Evolutionary conservation across 2,888 invertebrate species (phyloP).

Genomic region (Vesta saturnalis): DNA sequence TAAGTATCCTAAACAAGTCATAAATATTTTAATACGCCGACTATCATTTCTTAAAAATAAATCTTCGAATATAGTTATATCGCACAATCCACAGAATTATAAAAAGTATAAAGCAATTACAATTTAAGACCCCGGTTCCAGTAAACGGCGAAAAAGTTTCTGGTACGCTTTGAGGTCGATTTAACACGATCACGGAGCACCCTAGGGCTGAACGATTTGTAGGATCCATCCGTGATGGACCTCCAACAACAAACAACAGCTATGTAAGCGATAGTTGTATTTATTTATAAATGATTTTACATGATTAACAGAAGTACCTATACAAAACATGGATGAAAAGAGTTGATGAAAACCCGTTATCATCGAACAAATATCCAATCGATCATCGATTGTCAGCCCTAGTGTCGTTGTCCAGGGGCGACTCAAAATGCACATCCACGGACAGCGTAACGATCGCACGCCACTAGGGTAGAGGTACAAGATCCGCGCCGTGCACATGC

Average conservation of each 20-base stretch:
- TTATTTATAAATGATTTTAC: conserved; percentile 54
- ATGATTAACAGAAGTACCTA: conserved; percentile 54
- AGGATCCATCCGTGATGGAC: conserved; percentile 38
- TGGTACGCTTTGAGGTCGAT: conserved; percentile 27
- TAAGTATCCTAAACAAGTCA: conserved; percentile 58
- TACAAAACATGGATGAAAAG: conserved; percentile 49
- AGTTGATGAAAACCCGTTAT: conserved; percentile 40
- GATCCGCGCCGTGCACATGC: conserved; percentile 52
- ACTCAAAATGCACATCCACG: conserved; percentile 41
- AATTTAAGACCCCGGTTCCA: conserved; percentile 46
- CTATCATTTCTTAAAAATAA: conserved; percentile 60
- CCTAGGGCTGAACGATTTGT: conserved; percentile 38
- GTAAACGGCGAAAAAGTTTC: conserved; percentile 36
- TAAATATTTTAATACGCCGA: conserved; percentile 53
- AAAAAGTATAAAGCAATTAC: conserved; percentile 63
- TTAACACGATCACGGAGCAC: conserved; percentile 32
- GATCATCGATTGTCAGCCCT: conserved; percentile 54
- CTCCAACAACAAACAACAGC: conserved; percentile 54
- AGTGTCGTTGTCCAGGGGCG: conserved; percentile 41
- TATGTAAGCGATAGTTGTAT: conserved; percentile 53
- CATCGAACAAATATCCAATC: conserved; percentile 42
- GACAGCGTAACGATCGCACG: conserved; percentile 44
- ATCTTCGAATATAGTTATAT: conserved; percentile 56
- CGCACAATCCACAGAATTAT: conserved; percentile 56
- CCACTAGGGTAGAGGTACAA: conserved; percentile 44